A percentile compares a stretch with the other conserved stretches of the same genome.
phyloP scores from a whole-genome alignment of 2,888 invertebrate genomes.

The Electrophaes corylata region DNA sequence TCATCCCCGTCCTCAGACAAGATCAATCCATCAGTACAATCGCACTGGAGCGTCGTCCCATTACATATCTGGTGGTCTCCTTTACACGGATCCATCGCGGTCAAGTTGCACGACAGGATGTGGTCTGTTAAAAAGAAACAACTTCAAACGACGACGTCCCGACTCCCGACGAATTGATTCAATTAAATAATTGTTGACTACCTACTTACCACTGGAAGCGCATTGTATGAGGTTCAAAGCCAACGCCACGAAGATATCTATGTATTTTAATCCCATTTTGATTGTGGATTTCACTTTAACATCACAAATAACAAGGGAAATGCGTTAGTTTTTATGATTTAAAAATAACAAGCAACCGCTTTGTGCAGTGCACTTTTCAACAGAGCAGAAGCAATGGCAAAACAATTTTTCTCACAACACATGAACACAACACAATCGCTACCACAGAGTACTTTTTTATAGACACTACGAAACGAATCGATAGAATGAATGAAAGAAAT shows the following conservation, averaged over 20 bases:
- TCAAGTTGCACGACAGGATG: conserved; percentile 76
- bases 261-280: conserved; percentile 61
- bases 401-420: conserved; percentile 52
- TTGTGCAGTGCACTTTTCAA: conserved; percentile 44
- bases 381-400: conserved; percentile 45
- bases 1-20: conserved; percentile 50
- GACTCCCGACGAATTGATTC: conserved; percentile 79
- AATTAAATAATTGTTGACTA: conserved; percentile 80
- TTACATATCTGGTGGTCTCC: conserved; percentile 64
- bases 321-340: conserved; percentile 47
- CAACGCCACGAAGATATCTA: conserved; percentile 62
- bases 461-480: too few species aligned
- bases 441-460: too few species aligned
- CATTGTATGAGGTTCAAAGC: conserved; percentile 65
- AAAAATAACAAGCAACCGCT: conserved; percentile 49
- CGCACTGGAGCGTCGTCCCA: conserved; percentile 54
- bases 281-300: conserved; percentile 52
- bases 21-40: conserved; percentile 59
- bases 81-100: conserved; percentile 56
- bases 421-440: too few species aligned
- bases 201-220: conserved; percentile 73
- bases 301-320: conserved; percentile 60
- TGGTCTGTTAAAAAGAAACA: conserved; percentile 75
- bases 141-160: conserved; percentile 49
- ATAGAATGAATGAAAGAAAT: too few species aligned